Evolutionary conservation across 2,113 vertebrate species (phyloP), one percentile per base, ranked within the genome.

Genomic region (Globicephala melas): DNA sequence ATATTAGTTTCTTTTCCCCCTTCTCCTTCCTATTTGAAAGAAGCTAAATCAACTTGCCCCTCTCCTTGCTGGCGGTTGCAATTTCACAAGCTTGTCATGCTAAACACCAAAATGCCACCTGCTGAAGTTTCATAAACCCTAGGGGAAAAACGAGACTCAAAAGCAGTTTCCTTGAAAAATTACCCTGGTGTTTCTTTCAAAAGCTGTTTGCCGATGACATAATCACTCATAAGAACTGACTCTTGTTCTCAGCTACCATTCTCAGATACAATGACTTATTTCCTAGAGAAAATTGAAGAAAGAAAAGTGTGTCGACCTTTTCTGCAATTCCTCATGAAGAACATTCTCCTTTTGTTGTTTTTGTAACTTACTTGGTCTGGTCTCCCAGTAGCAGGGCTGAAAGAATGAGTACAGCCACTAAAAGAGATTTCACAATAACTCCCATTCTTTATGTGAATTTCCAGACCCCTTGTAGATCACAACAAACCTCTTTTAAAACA

Each of bases 101-200:
- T 94, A 94, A 92, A 82, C 60, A 88, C 92, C 74, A 26, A 89
- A 92, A 95, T 89, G 90, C 65, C 93, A 97, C 95, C 97, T 97
- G 87, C 96, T 90, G 60, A 93, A 84, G 60, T 89, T 92, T 88
- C 97, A 90, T 92, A 95, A 97, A 68, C 97, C 86, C 82, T 50
- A 92, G 83, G 80, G 84, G 26, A 68, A 95, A 76, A n/a, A 53
- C 85, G 9, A 93, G 83, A 92, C 94, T 97, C 96, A 92, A 92
- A 97, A 97, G 70, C 89, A 90, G 92, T 97, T 98, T 97, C 70
- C 87, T 94, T 97, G 96, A 98, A 93, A 98, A 97, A 98, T 97
- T 97, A 97, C 79, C n/a, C 86, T 68, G 83, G 87, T 89, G 67
- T 95, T 98, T 47, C 97, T 95, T 96, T 98, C 97, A 94, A 93